Conservation (phyloP, 2,888 invertebrate genomes). For the Hyposoter dolosus region DNA sequence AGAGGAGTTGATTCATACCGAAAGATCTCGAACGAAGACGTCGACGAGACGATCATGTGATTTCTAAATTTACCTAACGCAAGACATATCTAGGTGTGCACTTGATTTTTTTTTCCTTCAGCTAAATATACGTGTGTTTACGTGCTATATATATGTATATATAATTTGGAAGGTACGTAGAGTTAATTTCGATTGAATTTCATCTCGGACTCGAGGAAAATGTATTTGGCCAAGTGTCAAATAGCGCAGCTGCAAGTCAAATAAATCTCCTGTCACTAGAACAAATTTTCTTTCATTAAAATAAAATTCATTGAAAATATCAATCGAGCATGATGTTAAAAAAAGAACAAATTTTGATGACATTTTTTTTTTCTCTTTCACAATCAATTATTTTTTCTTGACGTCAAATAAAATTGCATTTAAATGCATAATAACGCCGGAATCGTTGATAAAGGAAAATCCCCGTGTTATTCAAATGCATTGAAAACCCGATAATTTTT, state of each 20-base stretch:
- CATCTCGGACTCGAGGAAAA: slow-evolving; percentile 17
- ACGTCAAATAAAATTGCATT: not conserved
- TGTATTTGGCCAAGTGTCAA: slow-evolving; percentile 33
- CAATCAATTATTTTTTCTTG: not conserved
- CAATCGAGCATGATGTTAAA: not conserved
- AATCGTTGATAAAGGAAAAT: slow-evolving; percentile 4
- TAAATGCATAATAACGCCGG: not conserved
- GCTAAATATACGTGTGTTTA: not conserved
- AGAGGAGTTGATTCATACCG: slow-evolving; percentile 3
- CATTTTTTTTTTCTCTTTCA: not conserved
- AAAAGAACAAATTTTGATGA: not conserved
- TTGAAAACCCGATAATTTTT: not conserved
- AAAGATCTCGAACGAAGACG: slow-evolving; percentile 32
- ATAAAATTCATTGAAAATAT: slow-evolving; percentile 12
- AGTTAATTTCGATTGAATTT: slow-evolving; percentile 26
- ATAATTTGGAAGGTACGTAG: slow-evolving; percentile 7
- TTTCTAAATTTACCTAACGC: slow-evolving; percentile 40
- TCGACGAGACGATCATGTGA: slow-evolving; percentile 44
- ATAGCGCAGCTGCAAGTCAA: slow-evolving; percentile 15
- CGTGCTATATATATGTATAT: not conserved
- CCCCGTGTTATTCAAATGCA: not conserved
- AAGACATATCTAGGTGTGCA: slow-evolving; percentile 27
- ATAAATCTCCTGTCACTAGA: slow-evolving; percentile 9
- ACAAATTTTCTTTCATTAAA: slow-evolving; percentile 14
- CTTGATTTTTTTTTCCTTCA: slow-evolving; percentile 31